Conservation (phyloP, 35 echinoderm and acorn worm genomes). For the Lytechinus variegatus region DNA sequence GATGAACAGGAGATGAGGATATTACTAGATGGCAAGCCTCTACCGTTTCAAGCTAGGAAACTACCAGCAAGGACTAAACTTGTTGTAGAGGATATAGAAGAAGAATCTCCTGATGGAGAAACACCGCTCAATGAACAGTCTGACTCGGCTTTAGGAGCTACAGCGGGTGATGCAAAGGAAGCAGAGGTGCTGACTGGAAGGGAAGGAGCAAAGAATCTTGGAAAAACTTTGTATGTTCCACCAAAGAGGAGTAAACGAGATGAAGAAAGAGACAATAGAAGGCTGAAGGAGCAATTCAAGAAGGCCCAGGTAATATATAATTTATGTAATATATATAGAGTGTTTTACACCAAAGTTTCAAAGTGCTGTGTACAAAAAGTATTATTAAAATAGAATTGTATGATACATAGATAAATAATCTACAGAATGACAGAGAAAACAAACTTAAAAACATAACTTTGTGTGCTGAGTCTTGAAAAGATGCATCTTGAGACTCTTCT, state of each 20-base stretch:
- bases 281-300: slow-evolving; percentile 67
- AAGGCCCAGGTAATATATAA: slow-evolving; percentile 57
- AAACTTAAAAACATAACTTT: too few species aligned
- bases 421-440: too few species aligned
- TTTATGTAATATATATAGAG: too few species aligned
- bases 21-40: slow-evolving; percentile 50
- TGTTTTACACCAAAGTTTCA: too few species aligned
- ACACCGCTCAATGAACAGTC: not conserved
- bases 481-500: too few species aligned
- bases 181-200: not conserved
- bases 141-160: not conserved
- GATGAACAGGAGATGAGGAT: slow-evolving; percentile 57
- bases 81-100: not conserved
- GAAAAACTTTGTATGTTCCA: slow-evolving; percentile 47
- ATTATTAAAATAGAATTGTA: too few species aligned
- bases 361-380: too few species aligned
- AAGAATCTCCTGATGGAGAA: slow-evolving; percentile 10
- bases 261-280: slow-evolving; percentile 69
- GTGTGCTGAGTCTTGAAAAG: too few species aligned
- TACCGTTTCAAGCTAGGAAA: not conserved
- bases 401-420: too few species aligned
- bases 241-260: slow-evolving; percentile 45
- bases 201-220: slow-evolving; percentile 42
- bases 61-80: not conserved
- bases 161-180: not conserved